Evolutionary conservation across 2,113 vertebrate genomes (phyloP).

Genomic region (Salvelinus fontinalis): DNA sequence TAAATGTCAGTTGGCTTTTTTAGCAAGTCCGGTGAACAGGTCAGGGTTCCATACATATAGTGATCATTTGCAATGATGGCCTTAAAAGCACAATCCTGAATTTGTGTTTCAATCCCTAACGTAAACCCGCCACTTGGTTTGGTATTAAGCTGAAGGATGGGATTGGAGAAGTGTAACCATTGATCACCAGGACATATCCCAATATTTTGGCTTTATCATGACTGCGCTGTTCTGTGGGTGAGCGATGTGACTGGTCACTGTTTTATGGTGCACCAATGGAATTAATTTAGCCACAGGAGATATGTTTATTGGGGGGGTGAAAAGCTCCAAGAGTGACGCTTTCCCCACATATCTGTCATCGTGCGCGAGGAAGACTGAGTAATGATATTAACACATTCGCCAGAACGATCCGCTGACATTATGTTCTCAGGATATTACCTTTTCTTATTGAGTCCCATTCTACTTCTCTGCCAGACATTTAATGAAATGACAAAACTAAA

Average conservation of each 20-base stretch:
- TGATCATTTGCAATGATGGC: too few relatives aligned
- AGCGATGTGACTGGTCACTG: neutral
- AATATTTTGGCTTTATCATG: too few relatives aligned
- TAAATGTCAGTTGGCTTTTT: too few relatives aligned
- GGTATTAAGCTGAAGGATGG: too few relatives aligned
- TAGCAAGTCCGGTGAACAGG: too few relatives aligned
- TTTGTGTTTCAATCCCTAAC: too few relatives aligned
- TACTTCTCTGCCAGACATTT: slow-evolving; percentile 46
- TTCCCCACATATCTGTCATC: slow-evolving; percentile 24
- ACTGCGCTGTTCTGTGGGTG: neutral
- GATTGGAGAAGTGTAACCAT: too few relatives aligned
- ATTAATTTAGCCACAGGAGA: slow-evolving; percentile 2
- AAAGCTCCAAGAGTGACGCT: slow-evolving; percentile 34
- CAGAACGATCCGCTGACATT: slow-evolving; percentile 32
- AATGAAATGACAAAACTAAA: slow-evolving; percentile 56
- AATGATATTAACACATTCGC: slow-evolving; percentile 45
- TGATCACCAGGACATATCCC: too few relatives aligned
- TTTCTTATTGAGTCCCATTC: slow-evolving; percentile 29
- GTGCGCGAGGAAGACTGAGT: too few relatives aligned
- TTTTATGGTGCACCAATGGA: neutral
- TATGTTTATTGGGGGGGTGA: neutral
- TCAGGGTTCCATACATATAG: too few relatives aligned
- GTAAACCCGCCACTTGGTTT: too few relatives aligned
- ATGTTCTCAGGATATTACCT: slow-evolving; percentile 34
- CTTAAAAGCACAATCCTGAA: too few relatives aligned